A percentile compares a stretch with the other conserved stretches of the same genome.
These are phyloP conservation scores for Dromiciops gliroides DNA, from an alignment of 2,113 vertebrate genomes.

Conservation along the genomic window DNA sequence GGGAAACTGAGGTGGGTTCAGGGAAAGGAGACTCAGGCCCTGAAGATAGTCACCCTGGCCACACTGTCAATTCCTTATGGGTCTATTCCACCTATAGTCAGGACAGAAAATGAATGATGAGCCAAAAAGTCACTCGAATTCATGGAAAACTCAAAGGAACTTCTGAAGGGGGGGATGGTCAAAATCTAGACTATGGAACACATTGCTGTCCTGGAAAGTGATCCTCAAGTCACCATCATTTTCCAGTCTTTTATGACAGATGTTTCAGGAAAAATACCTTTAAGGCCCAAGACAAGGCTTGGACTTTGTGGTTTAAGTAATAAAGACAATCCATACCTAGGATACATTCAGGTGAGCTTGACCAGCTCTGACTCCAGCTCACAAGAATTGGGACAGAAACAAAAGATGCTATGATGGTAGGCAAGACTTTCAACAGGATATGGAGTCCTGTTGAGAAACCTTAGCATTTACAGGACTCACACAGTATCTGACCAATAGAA, in stretches of 20 bases:
- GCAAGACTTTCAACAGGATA: neutral
- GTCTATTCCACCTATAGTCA: neutral
- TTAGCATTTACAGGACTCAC: neutral
- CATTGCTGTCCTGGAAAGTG: neutral
- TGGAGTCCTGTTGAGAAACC: neutral
- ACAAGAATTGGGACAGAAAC: neutral
- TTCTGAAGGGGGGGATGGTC: neutral
- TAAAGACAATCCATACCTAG: neutral
- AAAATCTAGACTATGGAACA: neutral
- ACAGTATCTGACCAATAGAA: neutral
- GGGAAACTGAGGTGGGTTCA: neutral
- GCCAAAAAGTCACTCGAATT: neutral
- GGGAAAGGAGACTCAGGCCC: neutral
- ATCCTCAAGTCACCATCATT: neutral
- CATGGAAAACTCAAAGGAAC: neutral
- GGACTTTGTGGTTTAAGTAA: neutral
- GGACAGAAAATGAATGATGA: neutral
- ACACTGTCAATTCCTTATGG: neutral
- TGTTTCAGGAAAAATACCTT: neutral
- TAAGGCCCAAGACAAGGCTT: too few relatives aligned
- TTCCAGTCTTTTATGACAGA: neutral
- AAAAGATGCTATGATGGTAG: neutral
- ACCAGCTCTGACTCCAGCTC: neutral
- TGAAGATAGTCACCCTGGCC: neutral
- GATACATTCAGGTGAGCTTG: neutral